These are phyloP conservation scores for Trichomalopsis sarcophagae DNA, from an alignment of 1,140 invertebrate genomes.

Conservation along the genomic window DNA sequence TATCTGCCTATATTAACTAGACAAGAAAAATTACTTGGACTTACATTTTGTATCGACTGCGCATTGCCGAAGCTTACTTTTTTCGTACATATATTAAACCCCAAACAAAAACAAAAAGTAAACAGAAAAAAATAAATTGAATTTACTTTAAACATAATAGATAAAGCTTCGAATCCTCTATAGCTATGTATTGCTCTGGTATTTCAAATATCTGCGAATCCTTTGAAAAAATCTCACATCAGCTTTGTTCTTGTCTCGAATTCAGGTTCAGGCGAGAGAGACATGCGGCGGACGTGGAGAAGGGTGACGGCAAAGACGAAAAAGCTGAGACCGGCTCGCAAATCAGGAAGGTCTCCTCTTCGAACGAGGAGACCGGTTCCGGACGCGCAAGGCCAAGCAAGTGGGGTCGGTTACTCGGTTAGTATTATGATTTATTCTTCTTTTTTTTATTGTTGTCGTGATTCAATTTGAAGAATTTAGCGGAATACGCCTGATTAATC, in stretches of 20 bases:
- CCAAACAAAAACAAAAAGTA: slow-evolving; percentile 20
- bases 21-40: neutral
- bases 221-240: neutral
- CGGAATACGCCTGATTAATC: neutral
- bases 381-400: slow-evolving; percentile 78
- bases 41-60: slow-evolving; percentile 8
- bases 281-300: slow-evolving; percentile 79
- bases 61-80: slow-evolving; percentile 41
- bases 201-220: neutral
- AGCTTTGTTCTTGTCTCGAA: slow-evolving; percentile 53
- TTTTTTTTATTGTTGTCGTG: slow-evolving; percentile 7
- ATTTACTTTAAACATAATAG: slow-evolving; percentile 30
- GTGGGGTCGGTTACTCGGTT: slow-evolving; percentile 87
- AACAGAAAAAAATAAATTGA: slow-evolving; percentile 39
- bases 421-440: slow-evolving; percentile 27
- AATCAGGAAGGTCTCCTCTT: slow-evolving; percentile 77
- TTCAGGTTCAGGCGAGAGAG: slow-evolving; percentile 71
- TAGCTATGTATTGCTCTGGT: slow-evolving; percentile 37
- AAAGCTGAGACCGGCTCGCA: slow-evolving; percentile 70
- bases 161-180: slow-evolving; percentile 45
- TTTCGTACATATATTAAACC: neutral
- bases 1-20: slow-evolving; percentile 23
- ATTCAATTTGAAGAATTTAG: neutral
- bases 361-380: slow-evolving; percentile 74
- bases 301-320: slow-evolving; percentile 76